These are phyloP conservation scores for Drosophila tsacasi DNA, from an alignment of 1,140 invertebrate species.

Conservation along the genomic window DNA sequence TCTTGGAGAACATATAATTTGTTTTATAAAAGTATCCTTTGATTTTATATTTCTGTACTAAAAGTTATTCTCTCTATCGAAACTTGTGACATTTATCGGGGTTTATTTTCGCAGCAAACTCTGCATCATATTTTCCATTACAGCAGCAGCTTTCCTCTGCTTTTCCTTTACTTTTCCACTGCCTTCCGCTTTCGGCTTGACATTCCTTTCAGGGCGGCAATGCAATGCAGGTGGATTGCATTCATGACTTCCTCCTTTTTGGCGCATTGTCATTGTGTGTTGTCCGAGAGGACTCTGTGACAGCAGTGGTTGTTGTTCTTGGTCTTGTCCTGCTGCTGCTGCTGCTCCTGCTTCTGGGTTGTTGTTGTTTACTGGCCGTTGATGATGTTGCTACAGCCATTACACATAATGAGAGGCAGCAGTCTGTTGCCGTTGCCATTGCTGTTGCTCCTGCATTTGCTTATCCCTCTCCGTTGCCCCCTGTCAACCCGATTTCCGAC, in stretches of 20 bases:
- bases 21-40: too few species aligned
- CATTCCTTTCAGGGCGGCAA: slow-evolving; percentile 37
- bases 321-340: slow-evolving; percentile 19
- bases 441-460: slow-evolving; percentile 29
- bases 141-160: slow-evolving; percentile 40
- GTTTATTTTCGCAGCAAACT: slow-evolving; percentile 12
- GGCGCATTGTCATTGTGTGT: slow-evolving; percentile 50
- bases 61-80: neutral
- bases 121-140: slow-evolving; percentile 28
- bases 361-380: slow-evolving; percentile 55
- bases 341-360: slow-evolving; percentile 22
- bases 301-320: slow-evolving; percentile 23
- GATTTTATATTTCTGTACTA: neutral
- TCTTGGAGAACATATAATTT: too few species aligned
- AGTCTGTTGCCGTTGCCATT: slow-evolving; percentile 40
- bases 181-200: slow-evolving; percentile 27
- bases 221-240: slow-evolving; percentile 73
- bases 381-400: slow-evolving; percentile 73
- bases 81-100: slow-evolving; percentile 35
- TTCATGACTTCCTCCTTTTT: slow-evolving; percentile 72
- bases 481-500: neutral
- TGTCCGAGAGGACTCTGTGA: slow-evolving; percentile 51
- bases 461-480: neutral
- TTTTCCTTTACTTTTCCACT: slow-evolving; percentile 22
- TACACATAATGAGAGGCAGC: slow-evolving; percentile 77